Evolutionary conservation across 2,888 invertebrate genomes (phyloP), one percentile per base, ranked within the genome.

Genomic region (Eugnorisma glareosa): DNA sequence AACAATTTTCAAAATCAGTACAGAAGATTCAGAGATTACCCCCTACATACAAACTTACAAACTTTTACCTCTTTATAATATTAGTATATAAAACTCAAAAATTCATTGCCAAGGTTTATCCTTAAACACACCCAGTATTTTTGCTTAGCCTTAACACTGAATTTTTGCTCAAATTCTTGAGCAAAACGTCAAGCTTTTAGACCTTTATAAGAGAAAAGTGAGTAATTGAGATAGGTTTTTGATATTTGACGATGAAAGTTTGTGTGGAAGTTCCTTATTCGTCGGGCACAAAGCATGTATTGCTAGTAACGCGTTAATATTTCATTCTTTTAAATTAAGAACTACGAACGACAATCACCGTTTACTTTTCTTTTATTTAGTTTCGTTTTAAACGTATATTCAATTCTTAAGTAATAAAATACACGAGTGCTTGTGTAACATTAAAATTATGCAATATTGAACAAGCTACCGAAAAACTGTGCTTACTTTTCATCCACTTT

Each of bases 401-500:
- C 31, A 8, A 40, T 61, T 40, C 10, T 21, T 13, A 45, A 45
- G 4, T 40, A 73, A 13, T 40, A 28, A 28, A 74, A 45, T 11
- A n/a, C 15, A 75, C 0, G 13, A 40, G 2, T 21, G 7, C 13
- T n/a, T 15, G n/a, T 21, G 11, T 57, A 43, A 21, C 28, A 63
- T 40, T 43, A 48, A 43, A 54, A 28, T 37, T 21, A 37, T 43
- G 21, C 6, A 54, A 57, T 48, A 61, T 77, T 54, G n/a, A 64
- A 57, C 24, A 31, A 35, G 35, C 28, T 48, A 40, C 40, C 54
- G 21, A 72, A 72, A 67, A 37, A 28, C 18, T 11, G 6, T 31
- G 59, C 18, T 57, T 67, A 59, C 35, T n/a, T 61, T 61, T 64
- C 13, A 73, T 70, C 57, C 51, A 68, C 28, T 80, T 69, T 86